These are phyloP conservation scores for Leucania comma DNA, from an alignment of 2,888 invertebrate genomes.

Conservation along the genomic window DNA sequence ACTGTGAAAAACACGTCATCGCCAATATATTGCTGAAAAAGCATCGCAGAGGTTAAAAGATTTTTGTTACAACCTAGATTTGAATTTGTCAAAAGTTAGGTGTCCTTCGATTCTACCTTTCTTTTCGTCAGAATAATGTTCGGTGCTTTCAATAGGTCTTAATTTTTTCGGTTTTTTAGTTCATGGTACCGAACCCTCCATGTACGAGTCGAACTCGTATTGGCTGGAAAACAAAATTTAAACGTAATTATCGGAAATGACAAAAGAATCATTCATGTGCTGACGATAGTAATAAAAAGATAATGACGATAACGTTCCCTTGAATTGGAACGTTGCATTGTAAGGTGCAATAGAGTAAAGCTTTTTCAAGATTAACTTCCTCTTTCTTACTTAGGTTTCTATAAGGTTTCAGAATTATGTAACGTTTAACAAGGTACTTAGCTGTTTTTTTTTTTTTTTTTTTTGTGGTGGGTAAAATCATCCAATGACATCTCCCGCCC, in stretches of 20 bases:
- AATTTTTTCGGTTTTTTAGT: no score
- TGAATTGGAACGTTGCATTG: constrained; percentile 29
- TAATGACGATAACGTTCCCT: constrained; percentile 16
- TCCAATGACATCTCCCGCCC: no score
- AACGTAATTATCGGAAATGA: constrained; percentile 21
- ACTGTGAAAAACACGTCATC: no score
- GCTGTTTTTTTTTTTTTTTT: no score
- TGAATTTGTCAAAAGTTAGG: neutral
- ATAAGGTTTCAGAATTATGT: neutral
- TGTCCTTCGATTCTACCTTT: no score
- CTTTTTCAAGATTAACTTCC: neutral
- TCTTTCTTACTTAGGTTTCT: neutral
- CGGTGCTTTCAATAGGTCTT: no score
- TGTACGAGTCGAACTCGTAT: no score
- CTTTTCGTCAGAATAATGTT: no score
- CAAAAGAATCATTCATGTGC: constrained; percentile 36
- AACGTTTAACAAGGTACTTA: no score
- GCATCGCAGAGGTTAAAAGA: neutral
- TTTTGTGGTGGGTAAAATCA: no score
- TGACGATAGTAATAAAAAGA: constrained; percentile 11
- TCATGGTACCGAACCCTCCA: no score
- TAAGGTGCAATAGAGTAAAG: constrained; percentile 22
- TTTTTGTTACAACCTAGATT: neutral
- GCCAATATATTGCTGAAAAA: neutral
- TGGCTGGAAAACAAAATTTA: neutral